Evolutionary conservation across 2,888 invertebrate species (phyloP), one percentile per base, ranked within the genome.

Genomic region (Acronicta aceris): DNA sequence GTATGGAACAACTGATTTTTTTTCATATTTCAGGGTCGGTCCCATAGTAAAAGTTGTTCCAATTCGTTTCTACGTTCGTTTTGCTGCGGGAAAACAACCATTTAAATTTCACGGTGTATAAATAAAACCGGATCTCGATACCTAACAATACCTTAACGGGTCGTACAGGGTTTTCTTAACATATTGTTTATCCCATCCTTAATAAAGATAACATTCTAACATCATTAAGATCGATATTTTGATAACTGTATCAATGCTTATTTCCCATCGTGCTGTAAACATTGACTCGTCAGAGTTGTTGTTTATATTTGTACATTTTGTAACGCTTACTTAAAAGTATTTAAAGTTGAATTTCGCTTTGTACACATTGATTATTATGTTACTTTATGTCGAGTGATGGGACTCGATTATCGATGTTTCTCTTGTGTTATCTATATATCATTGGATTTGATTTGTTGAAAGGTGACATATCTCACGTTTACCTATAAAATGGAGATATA

Each of bases 271-370:
- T 65, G 13, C 55, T 49, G 45, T 76, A 56, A 64, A 58, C 51
- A 62, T 43, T 13, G 12, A 58, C 66, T 76, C 57, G 41, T 5
- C 30, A 33, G 60, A 67, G 65, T 60, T 21, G 48, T 16, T 76
- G 72, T 80, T 78, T 76, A 73, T 80, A 74, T 71, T 79, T 83
- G 84, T 84, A 83, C 67, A 84, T 81, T 82, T 76, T 80, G 79
- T 82, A 77, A 79, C 54, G 59, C 65, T 70, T 72, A 73, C 74
- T 66, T 69, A 51, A 60, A 71, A 47, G 51, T 65, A 63, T 59
- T 70, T 76, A 66, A 48, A 62, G 56, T 57, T 53, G 25, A 58
- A 64, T 70, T 62, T 73, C 53, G 58, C 65, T 68, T 16, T 79
- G 50, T 69, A 54, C 52, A 59, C 55, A 16, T 52, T 48, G 36